These are phyloP conservation scores for Drosophila albomicans DNA, from an alignment of 1,140 invertebrate genomes.

Conservation along the genomic window DNA sequence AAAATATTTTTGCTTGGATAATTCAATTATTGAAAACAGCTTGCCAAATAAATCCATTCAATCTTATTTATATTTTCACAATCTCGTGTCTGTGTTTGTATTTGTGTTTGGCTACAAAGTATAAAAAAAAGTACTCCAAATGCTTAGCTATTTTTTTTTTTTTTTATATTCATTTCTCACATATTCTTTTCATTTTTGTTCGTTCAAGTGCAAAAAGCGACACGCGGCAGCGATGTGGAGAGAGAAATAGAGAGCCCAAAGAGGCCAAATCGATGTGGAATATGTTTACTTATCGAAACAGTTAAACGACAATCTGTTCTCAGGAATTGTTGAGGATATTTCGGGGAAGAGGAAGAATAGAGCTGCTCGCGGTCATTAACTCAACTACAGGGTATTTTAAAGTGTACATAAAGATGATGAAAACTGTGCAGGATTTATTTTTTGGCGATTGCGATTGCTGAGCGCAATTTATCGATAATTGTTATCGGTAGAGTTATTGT, in stretches of 20 bases:
- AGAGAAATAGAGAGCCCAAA: background rate
- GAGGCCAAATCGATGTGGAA: background rate
- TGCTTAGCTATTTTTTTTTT: conserved; percentile 24
- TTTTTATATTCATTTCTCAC: conserved; percentile 17
- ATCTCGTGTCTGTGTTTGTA: conserved; percentile 35
- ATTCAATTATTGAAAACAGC: conserved; percentile 54
- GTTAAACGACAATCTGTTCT: background rate
- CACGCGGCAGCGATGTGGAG: conserved; percentile 36
- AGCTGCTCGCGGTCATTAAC: conserved; percentile 35
- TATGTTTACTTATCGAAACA: background rate
- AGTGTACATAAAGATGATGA: conserved; percentile 5
- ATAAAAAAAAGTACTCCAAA: conserved; percentile 36
- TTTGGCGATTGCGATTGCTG: conserved; percentile 40
- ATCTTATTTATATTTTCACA: conserved; percentile 38
- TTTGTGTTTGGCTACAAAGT: conserved; percentile 37
- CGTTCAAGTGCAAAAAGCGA: conserved; percentile 54
- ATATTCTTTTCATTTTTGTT: conserved; percentile 17
- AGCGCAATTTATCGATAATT: conserved; percentile 39
- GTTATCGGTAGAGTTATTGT: background rate
- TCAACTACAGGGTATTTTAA: conserved; percentile 20
- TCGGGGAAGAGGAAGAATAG: background rate
- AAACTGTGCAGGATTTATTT: conserved; percentile 21
- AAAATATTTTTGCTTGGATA: conserved; percentile 46
- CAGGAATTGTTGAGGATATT: background rate
- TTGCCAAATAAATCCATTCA: conserved; percentile 45